Evolutionary conservation across 2,113 vertebrate genomes (phyloP).

Genomic region (Nanorana parkeri): DNA sequence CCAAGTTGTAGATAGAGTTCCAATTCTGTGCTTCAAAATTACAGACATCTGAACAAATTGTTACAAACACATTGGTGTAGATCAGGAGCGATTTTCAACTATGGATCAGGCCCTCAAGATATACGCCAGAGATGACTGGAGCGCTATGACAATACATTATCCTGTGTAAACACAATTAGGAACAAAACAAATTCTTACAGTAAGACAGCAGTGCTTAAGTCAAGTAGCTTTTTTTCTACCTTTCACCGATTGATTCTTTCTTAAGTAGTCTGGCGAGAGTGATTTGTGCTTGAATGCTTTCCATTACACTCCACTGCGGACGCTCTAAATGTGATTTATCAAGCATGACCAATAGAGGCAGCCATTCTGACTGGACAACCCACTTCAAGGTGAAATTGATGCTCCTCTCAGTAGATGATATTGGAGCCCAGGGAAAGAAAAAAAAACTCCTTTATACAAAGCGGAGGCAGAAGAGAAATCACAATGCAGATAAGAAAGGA

Average conservation of each 20-base stretch:
- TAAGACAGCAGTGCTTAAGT: neutral
- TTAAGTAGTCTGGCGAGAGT: conserved; percentile 22
- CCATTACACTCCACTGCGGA: conserved; percentile 7
- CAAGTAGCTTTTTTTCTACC: neutral
- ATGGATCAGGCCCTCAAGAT: too few relatives aligned
- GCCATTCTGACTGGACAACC: conserved; percentile 13
- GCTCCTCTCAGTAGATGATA: neutral
- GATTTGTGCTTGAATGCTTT: conserved; percentile 10
- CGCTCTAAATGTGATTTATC: conserved; percentile 28
- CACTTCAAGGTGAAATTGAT: conserved; percentile 41
- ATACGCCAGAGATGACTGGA: too few relatives aligned
- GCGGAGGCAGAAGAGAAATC: neutral
- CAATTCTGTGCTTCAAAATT: too few relatives aligned
- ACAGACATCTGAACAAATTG: too few relatives aligned
- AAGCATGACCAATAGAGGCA: conserved; percentile 10
- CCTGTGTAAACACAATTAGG: too few relatives aligned
- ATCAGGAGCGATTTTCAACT: too few relatives aligned
- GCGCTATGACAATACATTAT: too few relatives aligned
- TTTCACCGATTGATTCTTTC: conserved; percentile 5
- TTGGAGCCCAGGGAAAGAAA: neutral
- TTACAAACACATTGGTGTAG: too few relatives aligned
- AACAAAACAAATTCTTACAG: too few relatives aligned
- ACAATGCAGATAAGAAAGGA: neutral
- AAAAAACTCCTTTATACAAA: neutral
- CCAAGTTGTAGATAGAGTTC: too few relatives aligned